Base-by-base conservation (phyloP, 1,140 invertebrate genomes). In the Pantala flavescens region DNA sequence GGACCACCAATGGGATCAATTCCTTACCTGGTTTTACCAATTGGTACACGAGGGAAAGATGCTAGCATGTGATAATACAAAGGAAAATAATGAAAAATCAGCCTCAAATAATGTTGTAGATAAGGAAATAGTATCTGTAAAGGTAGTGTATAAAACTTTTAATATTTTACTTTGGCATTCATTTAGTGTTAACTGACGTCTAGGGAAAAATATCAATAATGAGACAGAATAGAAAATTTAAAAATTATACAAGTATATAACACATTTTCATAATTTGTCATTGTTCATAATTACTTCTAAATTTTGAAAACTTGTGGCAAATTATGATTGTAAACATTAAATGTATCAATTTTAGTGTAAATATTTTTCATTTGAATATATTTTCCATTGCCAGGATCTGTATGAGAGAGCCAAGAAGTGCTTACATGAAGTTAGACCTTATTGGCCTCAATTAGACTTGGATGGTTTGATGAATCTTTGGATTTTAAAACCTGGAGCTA, bases 401-500 rank as follows among this genome's bases (percentile, higher is more conserved):
- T 82, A 83, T 70, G 77, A 80, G 78, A 85, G 81, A 24, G 81
- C 81, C 21, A 86, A 80, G 76, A 81, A 84, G 12, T 83, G 87
- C 43, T 79, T 92, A n/a, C 84, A 86, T 70, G 83, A 87, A 80
- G 82, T 92, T 76, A 80, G 85, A 78, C 83, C 83, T 71, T 88
- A 87, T 80, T 94, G 92, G 91, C 93, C 93, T 0, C 93, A 96
- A 80, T 87, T 90, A 73, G 87, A 90, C 0, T 87, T 93, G 76
- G 95, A 96, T 81, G 95, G 94, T 0, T 84, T 88, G 63, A 86
- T 89, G 74, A 97, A 97, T 82, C 89, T 97, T 73, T 98, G 96
- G 96, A 98, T 98, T 77, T 87, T 97, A 24, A 98, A 98, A 82
- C 96, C 96, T 0, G 94, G 95, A 16, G 95, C 95, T 73, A 93